phyloP scores from a whole-genome alignment of 2,888 invertebrate species.

The Azorinus chamasolen region DNA sequence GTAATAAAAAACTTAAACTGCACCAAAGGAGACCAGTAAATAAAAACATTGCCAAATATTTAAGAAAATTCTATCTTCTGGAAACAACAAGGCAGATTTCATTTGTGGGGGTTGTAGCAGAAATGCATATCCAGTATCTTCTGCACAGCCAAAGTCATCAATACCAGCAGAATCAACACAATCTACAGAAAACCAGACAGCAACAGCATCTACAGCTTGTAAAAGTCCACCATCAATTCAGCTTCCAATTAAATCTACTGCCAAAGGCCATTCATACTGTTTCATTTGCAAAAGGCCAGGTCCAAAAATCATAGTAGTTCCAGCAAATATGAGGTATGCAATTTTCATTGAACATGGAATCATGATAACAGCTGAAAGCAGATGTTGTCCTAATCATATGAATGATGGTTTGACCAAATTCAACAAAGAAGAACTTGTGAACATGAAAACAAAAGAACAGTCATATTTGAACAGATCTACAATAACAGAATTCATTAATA shows the following conservation, averaged over 20 bases:
- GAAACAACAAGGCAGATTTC: too few species aligned
- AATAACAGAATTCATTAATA: not conserved
- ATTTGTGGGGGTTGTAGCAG: too few species aligned
- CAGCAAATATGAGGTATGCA: not conserved
- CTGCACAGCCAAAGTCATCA: too few species aligned
- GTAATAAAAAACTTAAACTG: too few species aligned
- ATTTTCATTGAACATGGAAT: constrained; percentile 19
- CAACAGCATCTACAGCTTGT: too few species aligned
- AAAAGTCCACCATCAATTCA: constrained; percentile 5
- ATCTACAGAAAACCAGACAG: too few species aligned
- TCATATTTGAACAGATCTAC: not conserved
- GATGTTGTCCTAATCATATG: constrained; percentile 34
- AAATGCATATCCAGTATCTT: too few species aligned
- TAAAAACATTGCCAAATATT: too few species aligned
- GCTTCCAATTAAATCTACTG: constrained; percentile 1
- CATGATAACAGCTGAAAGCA: constrained; percentile 18
- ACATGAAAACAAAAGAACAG: not conserved
- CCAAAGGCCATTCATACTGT: constrained; percentile 24
- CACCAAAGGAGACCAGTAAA: too few species aligned
- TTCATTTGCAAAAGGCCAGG: constrained; percentile 32
- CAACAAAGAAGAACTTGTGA: not conserved
- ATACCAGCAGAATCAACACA: too few species aligned
- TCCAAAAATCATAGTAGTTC: constrained; percentile 15
- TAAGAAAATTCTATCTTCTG: too few species aligned
- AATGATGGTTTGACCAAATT: not conserved